These are phyloP conservation scores for Aquatica leii DNA, from an alignment of 2,888 invertebrate genomes.

Conservation along the genomic window DNA sequence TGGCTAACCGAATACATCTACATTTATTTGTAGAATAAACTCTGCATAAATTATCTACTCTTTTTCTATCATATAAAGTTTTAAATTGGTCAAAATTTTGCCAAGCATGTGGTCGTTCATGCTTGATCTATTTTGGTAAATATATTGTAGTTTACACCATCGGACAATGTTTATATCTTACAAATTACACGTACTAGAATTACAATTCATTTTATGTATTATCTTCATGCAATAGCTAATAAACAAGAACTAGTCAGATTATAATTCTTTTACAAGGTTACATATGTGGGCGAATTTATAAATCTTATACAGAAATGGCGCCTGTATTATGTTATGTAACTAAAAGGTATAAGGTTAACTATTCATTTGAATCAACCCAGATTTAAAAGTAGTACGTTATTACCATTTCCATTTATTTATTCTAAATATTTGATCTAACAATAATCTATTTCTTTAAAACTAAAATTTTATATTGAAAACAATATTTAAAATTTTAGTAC, in stretches of 20 bases:
- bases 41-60: constrained; percentile 45
- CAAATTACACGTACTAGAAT: constrained; percentile 25
- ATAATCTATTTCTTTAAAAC: no score
- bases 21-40: no score
- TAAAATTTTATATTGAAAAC: no score
- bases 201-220: constrained; percentile 30
- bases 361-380: constrained; percentile 26
- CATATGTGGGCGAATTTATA: constrained; percentile 39
- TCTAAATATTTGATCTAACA: no score
- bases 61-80: constrained; percentile 44
- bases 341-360: constrained; percentile 35
- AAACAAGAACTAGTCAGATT: constrained; percentile 36
- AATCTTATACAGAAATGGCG: constrained; percentile 37
- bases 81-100: constrained; percentile 46
- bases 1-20: constrained; percentile 16
- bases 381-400: constrained; percentile 11
- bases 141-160: constrained; percentile 12
- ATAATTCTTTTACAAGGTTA: constrained; percentile 41
- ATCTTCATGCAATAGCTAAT: constrained; percentile 37
- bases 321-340: constrained; percentile 43
- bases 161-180: constrained; percentile 8
- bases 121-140: constrained; percentile 46
- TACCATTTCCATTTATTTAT: constrained; percentile 16
- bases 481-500: no score
- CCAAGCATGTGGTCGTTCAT: constrained; percentile 51